Evolutionary conservation across 2,797 vertebrate species (phyloP).

Genomic region (Chaetodon trifasciatus): DNA sequence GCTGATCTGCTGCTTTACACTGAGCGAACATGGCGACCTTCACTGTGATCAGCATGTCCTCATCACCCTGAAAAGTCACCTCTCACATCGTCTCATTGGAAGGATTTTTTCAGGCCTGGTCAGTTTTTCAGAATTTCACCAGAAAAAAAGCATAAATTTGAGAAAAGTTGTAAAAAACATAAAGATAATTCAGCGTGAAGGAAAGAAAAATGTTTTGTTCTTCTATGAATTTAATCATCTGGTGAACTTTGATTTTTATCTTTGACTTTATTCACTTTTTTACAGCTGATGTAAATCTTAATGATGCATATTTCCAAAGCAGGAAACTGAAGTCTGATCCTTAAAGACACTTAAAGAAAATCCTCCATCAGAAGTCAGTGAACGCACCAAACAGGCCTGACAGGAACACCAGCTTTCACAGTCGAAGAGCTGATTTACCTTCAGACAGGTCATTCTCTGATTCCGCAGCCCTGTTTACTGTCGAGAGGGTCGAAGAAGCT

Average conservation of each 20-base stretch:
- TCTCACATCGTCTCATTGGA: not conserved
- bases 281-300: slow-evolving; percentile 1
- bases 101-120: not conserved
- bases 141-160: not conserved
- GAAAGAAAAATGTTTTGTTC: not conserved
- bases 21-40: not conserved
- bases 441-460: too few relatives aligned
- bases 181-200: not conserved
- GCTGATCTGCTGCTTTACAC: not conserved
- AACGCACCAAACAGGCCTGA: too few relatives aligned
- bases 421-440: too few relatives aligned
- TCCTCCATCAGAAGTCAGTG: too few relatives aligned
- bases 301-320: not conserved
- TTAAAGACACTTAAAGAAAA: too few relatives aligned
- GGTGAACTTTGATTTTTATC: not conserved
- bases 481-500: not conserved
- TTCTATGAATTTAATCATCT: not conserved
- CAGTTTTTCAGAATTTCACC: too few relatives aligned
- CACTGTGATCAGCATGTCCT: too few relatives aligned
- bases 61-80: not conserved
- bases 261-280: not conserved
- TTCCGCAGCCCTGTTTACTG: not conserved
- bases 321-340: not conserved
- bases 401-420: too few relatives aligned
- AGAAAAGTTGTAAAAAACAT: too few relatives aligned